Evolutionary conservation across 92 coral and sea anemone species (phyloP).

Genomic region (Palythoa caribaeorum): DNA sequence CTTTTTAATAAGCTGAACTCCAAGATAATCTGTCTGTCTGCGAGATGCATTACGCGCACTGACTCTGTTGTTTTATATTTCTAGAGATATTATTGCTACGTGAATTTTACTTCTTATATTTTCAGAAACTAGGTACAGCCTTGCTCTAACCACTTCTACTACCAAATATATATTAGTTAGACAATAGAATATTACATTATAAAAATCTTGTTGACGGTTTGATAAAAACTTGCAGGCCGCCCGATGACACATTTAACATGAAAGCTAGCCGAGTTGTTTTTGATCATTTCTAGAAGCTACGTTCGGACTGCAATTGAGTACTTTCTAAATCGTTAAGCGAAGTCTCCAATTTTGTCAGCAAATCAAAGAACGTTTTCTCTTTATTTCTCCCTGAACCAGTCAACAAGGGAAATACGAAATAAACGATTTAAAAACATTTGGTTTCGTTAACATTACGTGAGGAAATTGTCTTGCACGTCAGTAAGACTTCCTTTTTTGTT

Average conservation of each 20-base stretch:
- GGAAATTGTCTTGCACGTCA: not conserved
- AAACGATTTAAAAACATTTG: not conserved
- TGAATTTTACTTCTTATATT: not conserved
- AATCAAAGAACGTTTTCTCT: not conserved
- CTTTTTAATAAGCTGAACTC: not conserved
- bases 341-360: not conserved
- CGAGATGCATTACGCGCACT: not conserved
- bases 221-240: not conserved
- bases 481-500: not conserved
- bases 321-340: not conserved
- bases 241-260: not conserved
- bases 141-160: not conserved
- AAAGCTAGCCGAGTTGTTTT: too few relatives aligned
- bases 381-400: not conserved
- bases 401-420: not conserved
- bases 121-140: not conserved
- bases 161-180: too few relatives aligned
- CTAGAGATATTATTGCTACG: not conserved
- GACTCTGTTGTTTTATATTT: not conserved
- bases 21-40: not conserved
- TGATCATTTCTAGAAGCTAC: too few relatives aligned
- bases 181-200: too few relatives aligned
- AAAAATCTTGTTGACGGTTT: not conserved
- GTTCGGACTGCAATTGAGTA: not conserved
- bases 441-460: not conserved